Base-by-base conservation (phyloP, 2,797 vertebrate genomes). In the Periophthalmus magnuspinnatus region DNA sequence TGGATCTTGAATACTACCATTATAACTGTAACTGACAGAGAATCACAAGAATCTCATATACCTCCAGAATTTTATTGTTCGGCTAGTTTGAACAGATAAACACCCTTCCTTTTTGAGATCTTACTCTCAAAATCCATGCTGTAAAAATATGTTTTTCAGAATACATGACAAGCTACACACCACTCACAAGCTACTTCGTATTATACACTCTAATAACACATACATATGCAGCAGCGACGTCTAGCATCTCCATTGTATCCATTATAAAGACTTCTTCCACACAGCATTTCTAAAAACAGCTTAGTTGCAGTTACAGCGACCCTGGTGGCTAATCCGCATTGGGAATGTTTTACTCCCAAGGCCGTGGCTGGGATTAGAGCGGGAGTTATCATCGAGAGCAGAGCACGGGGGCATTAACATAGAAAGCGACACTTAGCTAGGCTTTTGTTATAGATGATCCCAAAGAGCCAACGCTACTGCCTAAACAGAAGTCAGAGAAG, bases 241-340 rank as follows among this genome's bases (percentile, higher is more conserved):
- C 71, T 76, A 32, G 73, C 81, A 68, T 74, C 78, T 56, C 57
- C 32, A 80, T 86, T 88, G 87, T 89, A 78, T 59, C 70, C 28
- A n/a, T 76, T 28, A 56, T 76, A 65, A 71, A 79, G 60, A 71
- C 9, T 48, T 75, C 66, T 74, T 78, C 65, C 81, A 74, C 78
- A 80, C 71, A 47, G 69, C 0, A 77, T 65, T 22, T 24, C 75
- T 65, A 70, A 80, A 89, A 83, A 84, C 75, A 85, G 89, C 91
- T 91, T 90, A 91, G 79, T 41, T 55, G 36, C 80, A 33, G 88
- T 88, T 86, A 88, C 88, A 86, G 86, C 91, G 86, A 92, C 90
- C 89, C 89, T 84, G 66, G 75, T 54, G 19, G 76, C 81, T 92
- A 92, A 92, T 91, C 91, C 87, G 68, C 82, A 68, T 65, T 32